Evolutionary conservation across 2,888 invertebrate species (phyloP).

Genomic region (Acrobeloides nanus): DNA sequence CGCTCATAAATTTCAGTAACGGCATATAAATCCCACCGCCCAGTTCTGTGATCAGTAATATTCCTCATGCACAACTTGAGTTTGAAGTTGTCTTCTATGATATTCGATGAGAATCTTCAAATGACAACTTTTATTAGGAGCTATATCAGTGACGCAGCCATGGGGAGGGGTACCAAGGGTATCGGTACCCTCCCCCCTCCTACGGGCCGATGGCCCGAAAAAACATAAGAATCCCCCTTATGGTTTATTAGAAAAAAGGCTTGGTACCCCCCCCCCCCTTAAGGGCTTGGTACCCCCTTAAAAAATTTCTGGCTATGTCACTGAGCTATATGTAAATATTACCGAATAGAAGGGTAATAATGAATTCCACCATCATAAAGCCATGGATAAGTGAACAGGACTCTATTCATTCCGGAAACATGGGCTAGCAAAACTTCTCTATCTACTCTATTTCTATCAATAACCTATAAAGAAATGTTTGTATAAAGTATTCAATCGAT

Average conservation of each 20-base stretch:
- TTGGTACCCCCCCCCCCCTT: too few relatives aligned
- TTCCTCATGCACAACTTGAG: conserved; percentile 51
- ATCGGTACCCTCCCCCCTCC: too few relatives aligned
- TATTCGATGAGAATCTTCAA: conserved; percentile 51
- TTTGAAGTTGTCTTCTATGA: conserved; percentile 53
- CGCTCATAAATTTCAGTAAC: conserved; percentile 53
- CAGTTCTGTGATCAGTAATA: conserved; percentile 52
- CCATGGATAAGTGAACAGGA: conserved; percentile 53
- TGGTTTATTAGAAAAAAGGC: too few relatives aligned
- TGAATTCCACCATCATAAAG: conserved; percentile 52
- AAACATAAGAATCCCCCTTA: too few relatives aligned
- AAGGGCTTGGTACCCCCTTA: too few relatives aligned
- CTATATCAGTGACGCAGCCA: neutral
- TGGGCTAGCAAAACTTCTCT: conserved; percentile 52
- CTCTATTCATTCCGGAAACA: conserved; percentile 50
- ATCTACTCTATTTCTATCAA: conserved; percentile 49
- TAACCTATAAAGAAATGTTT: conserved; percentile 25
- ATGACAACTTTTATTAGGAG: conserved; percentile 7
- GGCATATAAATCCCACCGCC: conserved; percentile 51
- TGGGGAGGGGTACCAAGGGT: too few relatives aligned
- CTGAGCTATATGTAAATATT: too few relatives aligned
- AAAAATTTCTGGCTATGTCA: too few relatives aligned
- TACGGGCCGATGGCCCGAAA: too few relatives aligned
- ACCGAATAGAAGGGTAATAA: conserved; percentile 48
- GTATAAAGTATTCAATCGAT: neutral